Percentiles rank a stretch among this genome's conserved stretches.
These are phyloP conservation scores for Sakesphorus luctuosus DNA, from an alignment of 2,113 vertebrate species.

Conservation along the genomic window DNA sequence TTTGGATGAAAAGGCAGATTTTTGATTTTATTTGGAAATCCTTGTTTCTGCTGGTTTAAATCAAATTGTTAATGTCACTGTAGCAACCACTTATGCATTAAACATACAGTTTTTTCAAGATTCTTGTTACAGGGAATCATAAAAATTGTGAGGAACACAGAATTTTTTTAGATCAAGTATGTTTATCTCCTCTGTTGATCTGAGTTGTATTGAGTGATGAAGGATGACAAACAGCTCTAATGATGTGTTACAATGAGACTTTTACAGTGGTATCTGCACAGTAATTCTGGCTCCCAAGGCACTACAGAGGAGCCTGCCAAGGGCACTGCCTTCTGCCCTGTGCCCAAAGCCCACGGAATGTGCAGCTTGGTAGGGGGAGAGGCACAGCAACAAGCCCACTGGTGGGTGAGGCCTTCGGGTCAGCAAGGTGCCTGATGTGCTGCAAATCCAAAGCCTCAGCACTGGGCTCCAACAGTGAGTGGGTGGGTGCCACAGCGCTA, in stretches of 20 bases:
- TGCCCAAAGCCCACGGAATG: neutral
- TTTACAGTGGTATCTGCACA: accelerated
- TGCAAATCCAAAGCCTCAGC: neutral
- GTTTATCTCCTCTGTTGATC: neutral
- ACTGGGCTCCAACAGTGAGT: neutral
- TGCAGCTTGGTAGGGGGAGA: accelerated
- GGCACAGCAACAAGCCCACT: neutral
- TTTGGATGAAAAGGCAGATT: neutral
- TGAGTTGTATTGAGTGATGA: neutral
- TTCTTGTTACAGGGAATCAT: neutral
- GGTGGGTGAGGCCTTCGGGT: neutral
- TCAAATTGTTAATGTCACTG: neutral
- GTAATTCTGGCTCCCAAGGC: accelerated
- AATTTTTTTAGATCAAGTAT: neutral
- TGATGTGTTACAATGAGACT: neutral
- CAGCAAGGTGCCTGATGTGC: neutral
- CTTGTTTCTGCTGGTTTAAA: neutral
- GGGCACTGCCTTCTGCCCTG: neutral
- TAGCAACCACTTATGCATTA: neutral
- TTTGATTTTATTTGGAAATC: neutral
- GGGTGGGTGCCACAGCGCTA: neutral
- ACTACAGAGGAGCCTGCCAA: accelerated
- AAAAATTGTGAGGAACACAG: neutral
- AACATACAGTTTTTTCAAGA: neutral
- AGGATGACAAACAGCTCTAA: neutral